Percentiles rank a stretch among this genome's conserved stretches.
phyloP scores from a whole-genome alignment of 2,797 vertebrate species.

The Scyliorhinus canicula region DNA sequence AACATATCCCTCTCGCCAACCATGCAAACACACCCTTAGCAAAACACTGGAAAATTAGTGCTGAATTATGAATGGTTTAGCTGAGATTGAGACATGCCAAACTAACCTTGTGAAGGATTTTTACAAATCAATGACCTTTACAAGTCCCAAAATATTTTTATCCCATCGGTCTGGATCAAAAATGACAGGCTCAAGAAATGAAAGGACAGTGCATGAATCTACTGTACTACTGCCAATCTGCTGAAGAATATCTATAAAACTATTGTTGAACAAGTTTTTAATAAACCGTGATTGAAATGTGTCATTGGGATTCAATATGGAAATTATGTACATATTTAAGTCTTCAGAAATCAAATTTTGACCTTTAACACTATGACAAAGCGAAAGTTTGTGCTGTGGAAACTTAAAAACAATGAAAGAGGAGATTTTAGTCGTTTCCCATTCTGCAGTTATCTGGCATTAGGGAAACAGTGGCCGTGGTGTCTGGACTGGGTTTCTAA shows the following conservation, averaged over 20 bases:
- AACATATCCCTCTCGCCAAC: neutral
- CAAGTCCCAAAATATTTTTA: neutral
- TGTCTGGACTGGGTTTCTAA: neutral
- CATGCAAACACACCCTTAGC: neutral
- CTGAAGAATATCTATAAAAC: neutral
- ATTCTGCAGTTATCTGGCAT: neutral
- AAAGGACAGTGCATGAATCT: constrained; percentile 16
- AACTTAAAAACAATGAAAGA: neutral
- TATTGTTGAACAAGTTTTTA: neutral
- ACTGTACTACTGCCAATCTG: neutral
- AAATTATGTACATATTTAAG: neutral
- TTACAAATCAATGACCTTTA: neutral
- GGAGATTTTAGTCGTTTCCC: neutral
- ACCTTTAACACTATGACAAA: neutral
- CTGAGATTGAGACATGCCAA: neutral
- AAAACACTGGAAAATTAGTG: neutral
- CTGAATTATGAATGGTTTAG: neutral
- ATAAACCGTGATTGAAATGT: neutral
- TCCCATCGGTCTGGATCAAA: neutral
- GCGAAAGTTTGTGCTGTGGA: neutral
- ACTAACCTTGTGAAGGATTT: neutral
- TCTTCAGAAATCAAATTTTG: constrained; percentile 7
- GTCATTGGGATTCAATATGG: neutral
- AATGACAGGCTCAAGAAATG: neutral
- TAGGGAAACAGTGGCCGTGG: neutral